Evolutionary conservation across 2,113 vertebrate genomes (phyloP), one percentile per base, ranked within the genome.

Genomic region (Etia nguti): DNA sequence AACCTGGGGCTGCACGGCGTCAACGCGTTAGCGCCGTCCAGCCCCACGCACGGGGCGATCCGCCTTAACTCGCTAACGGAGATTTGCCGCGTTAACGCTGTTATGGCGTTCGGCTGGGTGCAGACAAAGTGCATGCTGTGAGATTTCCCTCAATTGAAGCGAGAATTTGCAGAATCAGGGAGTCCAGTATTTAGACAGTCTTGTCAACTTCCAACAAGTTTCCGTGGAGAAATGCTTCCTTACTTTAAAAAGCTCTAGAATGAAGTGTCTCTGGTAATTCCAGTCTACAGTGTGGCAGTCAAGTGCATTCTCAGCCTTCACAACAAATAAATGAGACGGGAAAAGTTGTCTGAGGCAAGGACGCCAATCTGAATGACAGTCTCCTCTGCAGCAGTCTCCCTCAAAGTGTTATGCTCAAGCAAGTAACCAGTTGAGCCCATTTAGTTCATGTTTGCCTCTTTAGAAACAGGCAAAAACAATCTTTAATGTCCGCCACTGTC

Each of bases 361-460:
- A 75, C 0, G 43, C 4, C 15, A 75, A 48, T 75, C 41, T 48
- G 41, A 75, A 48, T 75, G 68, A 29, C 68, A 48, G 70, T 29
- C 6, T 48, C 24, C 0, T 48, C 68, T 75, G 1, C 0, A 0
- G 15, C 24, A 48, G 22, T 2, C 9, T 48, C 0, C 22, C 68
- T 48, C 48, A 31, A 75, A 20, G 70, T 50, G 43, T 13, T 77
- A n/a, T 50, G 10, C 70, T 75, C 43, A 50, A 29, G 10, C 24
- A 77, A 50, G 43, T 29, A 50, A 43, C 26, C 24, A 77, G 43
- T 77, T 20, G 24, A 31, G 70, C 43, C 26, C 70, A 75, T 75
- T 75, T 75, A 75, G 41, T 48, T 75, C 24, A 29, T 48, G 29
- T 73, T 73, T 73, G 70, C 43, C 15, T 26, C 4, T 50, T 75